Evolutionary conservation across 2,888 invertebrate species (phyloP), one percentile per base, ranked within the genome.

Genomic region (Syritta pipiens): DNA sequence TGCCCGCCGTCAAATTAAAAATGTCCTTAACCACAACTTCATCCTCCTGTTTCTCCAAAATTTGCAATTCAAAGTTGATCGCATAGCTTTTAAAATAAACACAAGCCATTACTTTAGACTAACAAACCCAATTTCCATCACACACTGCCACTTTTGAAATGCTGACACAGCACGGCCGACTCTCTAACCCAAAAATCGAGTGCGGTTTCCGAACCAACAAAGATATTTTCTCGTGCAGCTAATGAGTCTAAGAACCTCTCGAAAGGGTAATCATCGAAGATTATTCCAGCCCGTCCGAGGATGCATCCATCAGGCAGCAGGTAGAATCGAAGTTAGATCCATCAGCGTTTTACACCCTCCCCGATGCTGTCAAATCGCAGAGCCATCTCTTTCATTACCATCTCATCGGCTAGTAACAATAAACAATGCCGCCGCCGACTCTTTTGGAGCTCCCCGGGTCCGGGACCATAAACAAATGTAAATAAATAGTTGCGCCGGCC

Each of bases 401-500:
- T 9, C 9, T 14, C 37, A 17, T 37, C 37, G 7, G n/a, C n/a
- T 71, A 55, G 53, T 17, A 17, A 35, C 32, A 42, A 30, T 35
- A 42, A 60, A 32, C 44, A 7, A 40, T 7, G 17, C 60, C 42
- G 28, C 48, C 46, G 22, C 17, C 30, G n/a, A n/a, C n/a, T n/a
- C n/a, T n/a, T n/a, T n/a, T n/a, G n/a, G n/a, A n/a, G n/a, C n/a
- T n/a, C n/a, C n/a, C n/a, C n/a, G n/a, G n/a, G n/a, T n/a, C n/a
- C n/a, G n/a, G n/a, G n/a, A 37, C 37, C 37, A 37, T 37, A 14
- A 35, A 2, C 35, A 76, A 83, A 83, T 81, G 82, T 83, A 83
- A 83, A 83, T 83, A 83, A 83, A 83, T 83, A 83, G 74, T 82
- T 81, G 74, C 14, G 74, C 83, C 83, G 83, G 55, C 79, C 82